Conservation (phyloP, 2,797 vertebrate species). For the Acestrorhynchus altus region DNA sequence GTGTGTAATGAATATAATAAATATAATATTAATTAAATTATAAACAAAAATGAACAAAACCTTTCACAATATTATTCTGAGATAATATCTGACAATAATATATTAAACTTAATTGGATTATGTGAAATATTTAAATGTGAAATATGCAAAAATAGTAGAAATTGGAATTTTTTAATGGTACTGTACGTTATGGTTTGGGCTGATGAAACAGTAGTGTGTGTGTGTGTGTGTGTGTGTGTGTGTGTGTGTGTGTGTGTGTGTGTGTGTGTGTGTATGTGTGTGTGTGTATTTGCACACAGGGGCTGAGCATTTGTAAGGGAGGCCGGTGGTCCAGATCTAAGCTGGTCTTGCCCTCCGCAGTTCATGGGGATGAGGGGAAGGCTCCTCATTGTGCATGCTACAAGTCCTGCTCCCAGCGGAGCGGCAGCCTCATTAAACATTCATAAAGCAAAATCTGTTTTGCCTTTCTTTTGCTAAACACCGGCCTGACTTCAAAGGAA, state of each 20-base stretch:
- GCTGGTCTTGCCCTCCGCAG: constrained; percentile 26
- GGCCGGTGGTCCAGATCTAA: constrained; percentile 38
- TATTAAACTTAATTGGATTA: too few species aligned
- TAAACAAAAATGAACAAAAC: too few species aligned
- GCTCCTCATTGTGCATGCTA: constrained; percentile 58
- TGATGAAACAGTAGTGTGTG: constrained; percentile 14
- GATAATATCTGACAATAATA: too few species aligned
- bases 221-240: too few species aligned
- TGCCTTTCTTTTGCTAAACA: constrained; percentile 63
- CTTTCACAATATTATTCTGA: too few species aligned
- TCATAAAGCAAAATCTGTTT: constrained; percentile 64
- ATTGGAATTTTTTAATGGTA: too few species aligned
- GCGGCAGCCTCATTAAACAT: constrained; percentile 59
- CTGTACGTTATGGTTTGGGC: constrained; percentile 2
- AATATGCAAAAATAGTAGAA: too few species aligned
- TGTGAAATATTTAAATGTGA: too few species aligned
- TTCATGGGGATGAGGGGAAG: constrained; percentile 39
- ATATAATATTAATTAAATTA: too few species aligned
- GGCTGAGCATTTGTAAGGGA: not conserved
- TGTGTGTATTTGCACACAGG: constrained; percentile 21
- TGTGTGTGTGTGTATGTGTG: too few species aligned
- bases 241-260: too few species aligned
- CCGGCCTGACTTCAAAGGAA: constrained; percentile 58
- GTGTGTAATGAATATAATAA: too few species aligned
- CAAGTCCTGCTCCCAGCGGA: constrained; percentile 48